Evolutionary conservation across 1,140 invertebrate genomes (phyloP), one percentile per base, ranked within the genome.

Genomic region (Drosophila nasuta): DNA sequence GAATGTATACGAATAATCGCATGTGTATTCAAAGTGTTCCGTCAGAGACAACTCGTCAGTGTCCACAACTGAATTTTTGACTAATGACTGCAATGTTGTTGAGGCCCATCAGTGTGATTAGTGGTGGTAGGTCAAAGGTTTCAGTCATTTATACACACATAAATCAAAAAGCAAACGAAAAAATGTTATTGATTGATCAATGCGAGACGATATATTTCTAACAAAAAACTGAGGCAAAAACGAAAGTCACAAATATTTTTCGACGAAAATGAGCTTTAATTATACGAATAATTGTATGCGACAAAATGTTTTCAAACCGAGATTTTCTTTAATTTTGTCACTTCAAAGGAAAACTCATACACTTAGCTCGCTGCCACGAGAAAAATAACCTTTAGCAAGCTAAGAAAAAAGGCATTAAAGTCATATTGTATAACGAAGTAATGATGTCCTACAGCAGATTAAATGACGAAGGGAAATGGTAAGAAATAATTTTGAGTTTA

Each of bases 61-160:
- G 52, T 72, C 52, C 30, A 11, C 13, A 38, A 49, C 43, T 62
- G 33, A 57, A 65, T 52, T 58, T 74, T 74, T 59, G 52, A 58
- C 49, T 64, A 69, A 51, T 68, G 57, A 54, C 64, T 62, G 20
- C 30, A 25, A 25, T 25, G 3, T n/a, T 43, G 41, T 13, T 43
- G 41, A 43, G 41, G 11, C 11, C n/a, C 41, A 43, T n/a, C 41
- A 43, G n/a, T 2, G 41, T 43, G 41, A 7, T 1, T 43, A 3
- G 8, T 7, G 0, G 35, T 30, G n/a, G 13, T 35, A 30, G 45
- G 35, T 54, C 71, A 30, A 5, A 45, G 49, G 17, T 13, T 13
- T 56, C 17, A 46, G 30, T 54, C 46, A 58, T 48, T 74, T 41
- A 28, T 56, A 5, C 13, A 38, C 10, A 20, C 33, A 57, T 41